A percentile compares a stretch with the other conserved stretches of the same genome.
Conservation (phyloP, 23 tunicate species). For the Ciona savignyi region DNA sequence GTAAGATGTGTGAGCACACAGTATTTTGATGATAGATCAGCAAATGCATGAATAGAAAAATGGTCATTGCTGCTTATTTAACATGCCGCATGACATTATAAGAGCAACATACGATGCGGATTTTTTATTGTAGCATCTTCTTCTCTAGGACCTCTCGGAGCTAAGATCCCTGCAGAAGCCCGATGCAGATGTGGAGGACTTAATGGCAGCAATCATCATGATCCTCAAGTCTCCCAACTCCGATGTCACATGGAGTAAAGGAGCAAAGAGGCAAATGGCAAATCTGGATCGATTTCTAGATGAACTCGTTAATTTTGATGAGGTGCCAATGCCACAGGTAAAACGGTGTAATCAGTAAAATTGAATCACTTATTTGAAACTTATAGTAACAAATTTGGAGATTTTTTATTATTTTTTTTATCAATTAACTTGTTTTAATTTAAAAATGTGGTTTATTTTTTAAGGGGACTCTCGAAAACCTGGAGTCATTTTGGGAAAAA, state of each 20-base stretch:
- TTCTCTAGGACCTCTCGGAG: slow-evolving; percentile 56
- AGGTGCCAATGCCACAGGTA: slow-evolving; percentile 63
- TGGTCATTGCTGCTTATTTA: neutral
- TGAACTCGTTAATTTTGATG: slow-evolving; percentile 72
- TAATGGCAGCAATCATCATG: slow-evolving; percentile 94
- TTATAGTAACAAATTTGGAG: neutral
- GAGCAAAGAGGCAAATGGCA: slow-evolving; percentile 94
- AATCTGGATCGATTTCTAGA: slow-evolving; percentile 92
- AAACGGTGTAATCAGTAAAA: too few relatives aligned
- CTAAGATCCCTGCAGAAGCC: slow-evolving; percentile 76
- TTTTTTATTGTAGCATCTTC: neutral
- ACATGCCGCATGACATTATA: neutral
- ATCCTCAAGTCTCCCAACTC: slow-evolving; percentile 88
- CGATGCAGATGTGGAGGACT: slow-evolving; percentile 81
- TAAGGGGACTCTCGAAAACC: slow-evolving; percentile 69
- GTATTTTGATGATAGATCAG: too few relatives aligned
- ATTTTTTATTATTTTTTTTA: neutral
- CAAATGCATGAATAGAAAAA: too few relatives aligned
- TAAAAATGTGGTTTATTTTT: slow-evolving; percentile 1
- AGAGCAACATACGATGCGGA: neutral
- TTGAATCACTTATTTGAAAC: too few relatives aligned
- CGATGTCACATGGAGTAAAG: slow-evolving; percentile 94
- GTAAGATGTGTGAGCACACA: too few relatives aligned
- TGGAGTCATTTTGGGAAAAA: slow-evolving; percentile 78
- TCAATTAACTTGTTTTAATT: slow-evolving; percentile 2